Evolutionary conservation across 2,797 vertebrate genomes (phyloP).

Genomic region (Masticophis lateralis): DNA sequence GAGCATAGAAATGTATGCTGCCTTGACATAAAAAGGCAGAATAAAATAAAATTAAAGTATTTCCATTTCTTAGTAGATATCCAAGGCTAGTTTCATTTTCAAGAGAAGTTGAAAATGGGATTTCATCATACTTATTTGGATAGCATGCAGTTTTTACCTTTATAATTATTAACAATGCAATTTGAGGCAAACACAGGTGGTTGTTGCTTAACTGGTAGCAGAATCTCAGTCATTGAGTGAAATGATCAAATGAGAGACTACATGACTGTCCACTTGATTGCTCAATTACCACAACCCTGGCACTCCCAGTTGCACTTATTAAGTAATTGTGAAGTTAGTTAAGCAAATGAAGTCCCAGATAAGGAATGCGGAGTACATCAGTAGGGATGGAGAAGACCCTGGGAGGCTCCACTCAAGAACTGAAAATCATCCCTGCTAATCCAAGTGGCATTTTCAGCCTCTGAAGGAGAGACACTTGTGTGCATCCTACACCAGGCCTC

Average conservation of each 20-base stretch:
- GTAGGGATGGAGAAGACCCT: background rate
- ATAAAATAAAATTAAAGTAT: background rate
- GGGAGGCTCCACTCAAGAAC: background rate
- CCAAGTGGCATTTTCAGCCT: background rate
- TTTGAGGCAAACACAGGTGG: background rate
- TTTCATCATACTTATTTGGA: background rate
- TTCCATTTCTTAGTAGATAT: background rate
- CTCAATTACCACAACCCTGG: background rate
- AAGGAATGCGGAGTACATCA: background rate
- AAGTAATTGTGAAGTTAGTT: background rate
- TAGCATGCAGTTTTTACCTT: background rate
- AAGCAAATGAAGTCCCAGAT: background rate
- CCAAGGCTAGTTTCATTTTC: background rate
- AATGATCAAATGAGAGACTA: background rate
- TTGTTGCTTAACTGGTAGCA: background rate
- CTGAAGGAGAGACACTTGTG: no score
- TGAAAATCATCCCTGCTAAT: background rate
- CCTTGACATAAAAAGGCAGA: background rate
- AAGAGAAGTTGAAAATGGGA: background rate
- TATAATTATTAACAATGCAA: background rate
- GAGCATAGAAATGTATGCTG: background rate
- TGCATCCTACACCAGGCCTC: no score
- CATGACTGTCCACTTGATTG: background rate
- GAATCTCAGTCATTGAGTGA: background rate
- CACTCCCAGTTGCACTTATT: background rate